Base-by-base conservation (phyloP, 2,797 vertebrate species). In the Gorsachius magnificus region DNA sequence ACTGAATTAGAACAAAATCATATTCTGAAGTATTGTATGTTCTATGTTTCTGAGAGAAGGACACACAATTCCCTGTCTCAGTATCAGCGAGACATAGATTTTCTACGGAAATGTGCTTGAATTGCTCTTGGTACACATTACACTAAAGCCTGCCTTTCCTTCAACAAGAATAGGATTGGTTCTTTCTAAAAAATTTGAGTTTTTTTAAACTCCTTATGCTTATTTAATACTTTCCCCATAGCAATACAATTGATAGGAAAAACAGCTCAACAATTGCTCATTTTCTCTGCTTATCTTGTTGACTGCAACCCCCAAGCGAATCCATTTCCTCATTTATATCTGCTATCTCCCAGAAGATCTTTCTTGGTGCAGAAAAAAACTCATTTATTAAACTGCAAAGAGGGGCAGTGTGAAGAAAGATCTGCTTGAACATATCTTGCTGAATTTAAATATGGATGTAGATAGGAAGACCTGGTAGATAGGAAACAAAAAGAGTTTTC, bases 201-300 rank as follows among this genome's bases (percentile, higher is more conserved):
- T 84, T 51, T 41, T 61, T 65, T 28, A 3, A 63, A 25, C 13
- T 60, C 20, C 29, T 58, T 71, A 41, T 60, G 38, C 19, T 80
- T 94, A 83, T 84, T 91, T 93, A 88, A 93, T 95, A 54, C 25
- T 87, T 92, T 63, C 82, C 72, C 74, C 56, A 60, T 43, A 96
- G 57, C 79, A 90, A 54, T 57, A 51, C 38, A 71, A 57, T 46
- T 79, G 74, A 56, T 71, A 83, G 46, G 10, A 82, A 92, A 82
- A 81, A 87, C n/a, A 80, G 38, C 46, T 87, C 51, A 78, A 81
- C 64, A 68, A 61, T 38, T 61, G 35, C 43, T 92, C 65, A 41
- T 96, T 95, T 94, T 91, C 79, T 93, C 46, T 91, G 69, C 41
- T 96, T 60, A 70, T 92, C 29, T 80, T 75, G 31, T 71, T 83